A percentile compares a stretch with the other conserved stretches of the same genome.
phyloP scores from a whole-genome alignment of 2,113 vertebrate species.

The Dolichallabes microphthalmus region DNA sequence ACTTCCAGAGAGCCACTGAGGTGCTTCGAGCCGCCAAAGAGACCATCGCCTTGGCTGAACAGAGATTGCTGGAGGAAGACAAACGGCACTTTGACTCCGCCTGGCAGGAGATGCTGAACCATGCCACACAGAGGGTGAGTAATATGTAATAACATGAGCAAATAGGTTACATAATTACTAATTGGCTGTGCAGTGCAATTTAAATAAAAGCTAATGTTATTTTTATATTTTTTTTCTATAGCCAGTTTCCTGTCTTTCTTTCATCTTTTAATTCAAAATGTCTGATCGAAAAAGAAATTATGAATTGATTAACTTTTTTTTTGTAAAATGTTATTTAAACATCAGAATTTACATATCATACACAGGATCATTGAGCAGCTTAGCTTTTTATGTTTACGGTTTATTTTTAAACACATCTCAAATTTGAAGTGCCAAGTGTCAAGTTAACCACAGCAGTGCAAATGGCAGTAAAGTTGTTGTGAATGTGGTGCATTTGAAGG shows the following conservation, averaged over 20 bases:
- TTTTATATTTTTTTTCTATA: background rate
- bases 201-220: background rate
- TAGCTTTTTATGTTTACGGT: background rate
- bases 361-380: background rate
- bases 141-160: background rate
- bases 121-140: conserved; percentile 89
- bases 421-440: background rate
- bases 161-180: background rate
- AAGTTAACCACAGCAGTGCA: background rate
- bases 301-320: background rate
- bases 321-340: background rate
- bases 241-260: background rate
- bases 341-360: background rate
- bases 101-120: conserved; percentile 99
- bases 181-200: background rate
- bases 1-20: conserved; percentile 93
- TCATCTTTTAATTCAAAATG: background rate
- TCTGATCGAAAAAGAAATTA: background rate
- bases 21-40: conserved; percentile 93
- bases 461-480: background rate
- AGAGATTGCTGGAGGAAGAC: conserved; percentile 92
- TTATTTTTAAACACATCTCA: background rate
- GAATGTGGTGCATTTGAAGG: conserved; percentile 68
- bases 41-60: conserved; percentile 91
- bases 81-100: conserved; percentile 93